A percentile compares a stretch with the other conserved stretches of the same genome.
These are phyloP conservation scores for Sebastes schlegelii DNA, from an alignment of 2,113 vertebrate species.

Conservation along the genomic window DNA sequence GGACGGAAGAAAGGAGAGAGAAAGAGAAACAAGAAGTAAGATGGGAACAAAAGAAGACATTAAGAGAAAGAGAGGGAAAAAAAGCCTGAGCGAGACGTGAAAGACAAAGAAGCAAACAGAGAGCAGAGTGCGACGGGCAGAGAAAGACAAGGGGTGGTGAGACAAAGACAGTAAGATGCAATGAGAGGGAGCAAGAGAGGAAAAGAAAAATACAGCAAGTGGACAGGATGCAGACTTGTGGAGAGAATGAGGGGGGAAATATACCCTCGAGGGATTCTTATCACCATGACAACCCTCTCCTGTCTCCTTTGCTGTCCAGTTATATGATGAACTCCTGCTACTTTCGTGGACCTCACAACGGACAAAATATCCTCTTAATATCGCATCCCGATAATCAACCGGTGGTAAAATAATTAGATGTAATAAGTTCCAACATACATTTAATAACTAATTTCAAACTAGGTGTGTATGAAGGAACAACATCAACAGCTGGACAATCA, in stretches of 20 bases:
- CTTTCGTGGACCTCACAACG: slow-evolving; percentile 44
- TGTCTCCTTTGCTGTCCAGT: slow-evolving; percentile 69
- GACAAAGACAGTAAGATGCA: slow-evolving; percentile 30
- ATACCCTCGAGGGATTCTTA: slow-evolving; percentile 64
- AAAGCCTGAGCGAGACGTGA: slow-evolving; percentile 26
- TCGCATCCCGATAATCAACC: neutral
- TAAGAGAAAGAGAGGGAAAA: slow-evolving; percentile 36
- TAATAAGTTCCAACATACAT: slow-evolving; percentile 17
- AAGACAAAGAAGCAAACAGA: slow-evolving; percentile 46
- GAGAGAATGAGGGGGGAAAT: slow-evolving; percentile 59
- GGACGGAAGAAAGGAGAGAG: slow-evolving; percentile 62
- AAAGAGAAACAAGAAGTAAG: slow-evolving; percentile 60
- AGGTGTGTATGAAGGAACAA: slow-evolving; percentile 8
- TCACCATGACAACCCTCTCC: slow-evolving; percentile 76
- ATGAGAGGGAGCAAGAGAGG: slow-evolving; percentile 11
- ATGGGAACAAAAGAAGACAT: slow-evolving; percentile 63
- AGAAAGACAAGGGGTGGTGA: slow-evolving; percentile 17
- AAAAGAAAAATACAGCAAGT: slow-evolving; percentile 47
- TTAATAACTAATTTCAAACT: neutral
- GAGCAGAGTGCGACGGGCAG: slow-evolving; percentile 37
- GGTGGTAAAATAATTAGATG: slow-evolving; percentile 8
- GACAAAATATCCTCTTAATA: slow-evolving; percentile 24
- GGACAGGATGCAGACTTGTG: slow-evolving; percentile 63
- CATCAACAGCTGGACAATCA: slow-evolving; percentile 37
- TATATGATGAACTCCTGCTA: slow-evolving; percentile 65